Evolutionary conservation across 2,113 vertebrate species (phyloP).

Genomic region (Caloenas nicobarica): DNA sequence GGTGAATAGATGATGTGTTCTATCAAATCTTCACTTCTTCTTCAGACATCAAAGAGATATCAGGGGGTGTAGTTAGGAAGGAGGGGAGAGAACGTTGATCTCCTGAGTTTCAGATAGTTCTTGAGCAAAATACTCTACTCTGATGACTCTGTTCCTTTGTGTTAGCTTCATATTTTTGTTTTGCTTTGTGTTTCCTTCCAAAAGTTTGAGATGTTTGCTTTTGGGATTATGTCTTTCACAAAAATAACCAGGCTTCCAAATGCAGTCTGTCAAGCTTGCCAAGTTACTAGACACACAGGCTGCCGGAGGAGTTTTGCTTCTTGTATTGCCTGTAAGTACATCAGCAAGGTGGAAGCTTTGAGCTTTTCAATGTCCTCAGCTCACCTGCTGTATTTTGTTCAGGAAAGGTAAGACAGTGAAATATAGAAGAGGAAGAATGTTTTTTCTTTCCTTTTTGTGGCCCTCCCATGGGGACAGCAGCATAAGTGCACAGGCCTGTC

Average conservation of each 20-base stretch:
- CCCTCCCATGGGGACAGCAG: neutral
- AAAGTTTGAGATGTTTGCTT: slow-evolving; percentile 22
- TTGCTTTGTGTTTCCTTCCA: neutral
- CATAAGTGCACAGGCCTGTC: neutral
- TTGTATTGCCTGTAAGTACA: neutral
- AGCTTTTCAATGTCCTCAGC: neutral
- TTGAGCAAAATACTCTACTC: neutral
- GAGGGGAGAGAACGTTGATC: neutral
- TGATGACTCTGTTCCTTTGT: neutral
- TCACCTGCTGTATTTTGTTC: neutral
- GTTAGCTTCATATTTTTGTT: neutral
- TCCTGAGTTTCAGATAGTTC: neutral
- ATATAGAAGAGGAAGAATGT: neutral
- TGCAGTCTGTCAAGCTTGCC: neutral
- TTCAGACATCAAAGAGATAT: neutral
- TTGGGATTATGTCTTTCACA: neutral
- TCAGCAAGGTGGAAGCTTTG: neutral
- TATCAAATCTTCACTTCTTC: neutral
- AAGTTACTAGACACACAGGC: neutral
- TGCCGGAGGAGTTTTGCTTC: slow-evolving; percentile 29
- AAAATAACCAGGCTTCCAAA: slow-evolving; percentile 36
- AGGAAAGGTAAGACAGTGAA: neutral
- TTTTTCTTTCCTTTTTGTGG: neutral
- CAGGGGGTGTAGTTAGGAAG: neutral
- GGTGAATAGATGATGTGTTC: neutral